Evolutionary conservation across 2,888 invertebrate genomes (phyloP).

Genomic region (Melitaea athalia): DNA sequence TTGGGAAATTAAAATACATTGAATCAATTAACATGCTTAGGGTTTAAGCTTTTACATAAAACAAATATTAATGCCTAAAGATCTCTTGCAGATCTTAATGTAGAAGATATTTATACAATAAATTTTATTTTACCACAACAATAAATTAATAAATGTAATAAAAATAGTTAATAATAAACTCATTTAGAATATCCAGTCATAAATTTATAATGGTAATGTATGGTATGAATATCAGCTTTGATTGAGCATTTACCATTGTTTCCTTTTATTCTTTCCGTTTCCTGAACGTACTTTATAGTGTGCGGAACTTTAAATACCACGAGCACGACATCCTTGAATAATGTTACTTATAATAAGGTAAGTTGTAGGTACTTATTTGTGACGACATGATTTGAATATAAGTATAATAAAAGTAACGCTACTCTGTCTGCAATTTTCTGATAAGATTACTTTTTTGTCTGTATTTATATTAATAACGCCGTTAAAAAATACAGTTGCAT

Average conservation of each 20-base stretch:
- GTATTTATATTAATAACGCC: not conserved
- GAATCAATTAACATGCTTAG: no score
- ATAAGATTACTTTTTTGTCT: not conserved
- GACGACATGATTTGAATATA: not conserved
- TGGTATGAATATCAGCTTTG: not conserved
- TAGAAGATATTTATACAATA: no score
- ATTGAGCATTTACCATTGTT: slow-evolving; percentile 8
- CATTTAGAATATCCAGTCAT: not conserved
- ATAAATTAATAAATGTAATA: no score
- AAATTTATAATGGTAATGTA: not conserved
- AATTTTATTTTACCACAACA: no score
- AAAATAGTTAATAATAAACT: no score
- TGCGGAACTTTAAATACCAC: slow-evolving; percentile 9
- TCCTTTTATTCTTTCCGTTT: slow-evolving; percentile 30
- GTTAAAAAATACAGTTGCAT: not conserved
- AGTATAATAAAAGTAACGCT: not conserved
- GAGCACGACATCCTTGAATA: slow-evolving; percentile 25
- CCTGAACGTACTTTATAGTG: slow-evolving; percentile 21
- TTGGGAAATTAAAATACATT: no score
- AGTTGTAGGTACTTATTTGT: not conserved
- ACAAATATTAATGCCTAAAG: no score
- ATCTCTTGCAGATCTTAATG: no score
- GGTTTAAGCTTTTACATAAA: no score
- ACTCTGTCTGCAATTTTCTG: not conserved
- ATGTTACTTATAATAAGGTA: not conserved